Evolutionary conservation across 1,140 invertebrate genomes (phyloP).

Genomic region (roundworm (Caenorhabditis elegans)): WBcel235 BX284605.5:9004501-9005000

Average conservation of each 20-base stretch:
- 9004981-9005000: too few species aligned
- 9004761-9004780: conserved; percentile 21
- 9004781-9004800: neutral
- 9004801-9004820: too few species aligned
- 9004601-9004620: neutral
- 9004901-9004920: neutral
- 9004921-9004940: too few species aligned
- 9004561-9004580: neutral
- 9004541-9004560: neutral
- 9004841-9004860: neutral
- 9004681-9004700: neutral
- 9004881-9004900: neutral
- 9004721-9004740: neutral
- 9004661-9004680: conserved; percentile 2
- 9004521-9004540: neutral
- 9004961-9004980: too few species aligned
- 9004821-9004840: neutral
- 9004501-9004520: too few species aligned
- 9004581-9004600: neutral
- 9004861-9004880: neutral
- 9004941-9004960: too few species aligned
- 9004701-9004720: neutral
- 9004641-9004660: conserved; percentile 10
- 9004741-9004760: neutral
- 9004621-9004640: conserved; percentile 33